Conservation (phyloP, 1,140 invertebrate species). For the Schmidtea mediterranea region DNA sequence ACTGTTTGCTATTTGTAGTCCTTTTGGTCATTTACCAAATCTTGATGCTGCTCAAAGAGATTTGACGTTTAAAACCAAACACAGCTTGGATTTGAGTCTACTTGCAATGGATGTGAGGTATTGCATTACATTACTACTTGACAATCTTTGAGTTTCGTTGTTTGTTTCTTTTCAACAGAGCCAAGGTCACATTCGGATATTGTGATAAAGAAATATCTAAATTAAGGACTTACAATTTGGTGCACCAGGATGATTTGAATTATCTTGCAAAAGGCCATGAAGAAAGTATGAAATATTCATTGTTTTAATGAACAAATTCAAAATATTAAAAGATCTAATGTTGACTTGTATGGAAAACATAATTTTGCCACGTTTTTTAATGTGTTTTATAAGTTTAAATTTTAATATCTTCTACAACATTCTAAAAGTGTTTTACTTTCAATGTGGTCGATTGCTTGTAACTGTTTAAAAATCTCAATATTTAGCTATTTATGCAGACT, state of each 20-base stretch:
- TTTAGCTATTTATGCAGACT: too few relatives aligned
- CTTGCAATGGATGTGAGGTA: constrained; percentile 56
- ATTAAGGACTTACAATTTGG: constrained; percentile 71
- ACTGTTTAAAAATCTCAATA: too few relatives aligned
- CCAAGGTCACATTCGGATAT: not conserved
- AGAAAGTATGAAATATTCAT: constrained; percentile 50
- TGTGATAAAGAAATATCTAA: not conserved
- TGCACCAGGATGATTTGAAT: constrained; percentile 79
- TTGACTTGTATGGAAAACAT: too few relatives aligned
- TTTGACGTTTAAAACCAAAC: constrained; percentile 94
- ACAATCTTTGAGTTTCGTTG: not conserved
- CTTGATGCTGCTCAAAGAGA: constrained; percentile 38
- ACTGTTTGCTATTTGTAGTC: constrained; percentile 81
- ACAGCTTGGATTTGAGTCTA: constrained; percentile 74
- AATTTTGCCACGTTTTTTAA: too few relatives aligned
- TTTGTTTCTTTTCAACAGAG: not conserved
- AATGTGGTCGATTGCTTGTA: too few relatives aligned
- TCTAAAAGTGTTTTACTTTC: too few relatives aligned
- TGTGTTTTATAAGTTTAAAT: too few relatives aligned
- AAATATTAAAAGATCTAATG: too few relatives aligned
- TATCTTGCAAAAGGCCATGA: constrained; percentile 94
- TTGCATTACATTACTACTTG: not conserved
- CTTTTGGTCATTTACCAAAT: constrained; percentile 67
- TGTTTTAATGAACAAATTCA: too few relatives aligned
- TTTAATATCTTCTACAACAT: too few relatives aligned